These are phyloP conservation scores for Chelidonichthys spinosus DNA, from an alignment of 2,797 vertebrate genomes.

Conservation along the genomic window DNA sequence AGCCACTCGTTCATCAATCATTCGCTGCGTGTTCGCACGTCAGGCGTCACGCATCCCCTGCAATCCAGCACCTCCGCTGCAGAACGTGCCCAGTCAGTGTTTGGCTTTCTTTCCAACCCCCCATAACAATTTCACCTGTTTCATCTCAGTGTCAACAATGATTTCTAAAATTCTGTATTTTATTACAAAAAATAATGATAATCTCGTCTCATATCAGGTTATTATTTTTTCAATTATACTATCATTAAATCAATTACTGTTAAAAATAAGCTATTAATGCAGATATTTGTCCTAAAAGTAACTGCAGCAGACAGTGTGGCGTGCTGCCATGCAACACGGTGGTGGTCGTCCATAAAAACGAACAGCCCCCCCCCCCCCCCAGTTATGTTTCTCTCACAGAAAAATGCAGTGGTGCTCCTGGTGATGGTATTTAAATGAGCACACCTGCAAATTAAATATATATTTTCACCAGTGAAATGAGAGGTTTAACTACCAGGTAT, in stretches of 20 bases:
- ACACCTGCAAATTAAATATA: background rate
- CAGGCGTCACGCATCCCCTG: constrained; percentile 15
- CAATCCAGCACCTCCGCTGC: constrained; percentile 23
- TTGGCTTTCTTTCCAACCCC: background rate
- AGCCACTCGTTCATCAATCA: constrained; percentile 4
- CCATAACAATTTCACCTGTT: background rate
- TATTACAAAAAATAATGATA: too few relatives aligned
- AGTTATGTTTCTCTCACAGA: too few relatives aligned
- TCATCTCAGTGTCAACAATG: background rate
- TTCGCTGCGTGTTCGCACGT: constrained; percentile 22
- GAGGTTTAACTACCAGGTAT: too few relatives aligned
- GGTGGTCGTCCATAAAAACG: background rate
- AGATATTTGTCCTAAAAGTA: background rate
- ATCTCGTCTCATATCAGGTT: too few relatives aligned
- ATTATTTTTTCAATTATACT: too few relatives aligned
- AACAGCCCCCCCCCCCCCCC: too few relatives aligned
- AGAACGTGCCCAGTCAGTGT: background rate
- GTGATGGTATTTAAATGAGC: too few relatives aligned
- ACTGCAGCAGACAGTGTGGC: background rate
- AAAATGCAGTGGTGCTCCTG: too few relatives aligned
- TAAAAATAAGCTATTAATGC: background rate
- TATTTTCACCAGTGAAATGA: background rate
- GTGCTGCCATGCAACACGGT: background rate
- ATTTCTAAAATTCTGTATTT: too few relatives aligned
- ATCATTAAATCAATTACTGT: too few relatives aligned